Evolutionary conservation across 2,797 vertebrate species (phyloP).

Genomic region (Poecilia gillii): DNA sequence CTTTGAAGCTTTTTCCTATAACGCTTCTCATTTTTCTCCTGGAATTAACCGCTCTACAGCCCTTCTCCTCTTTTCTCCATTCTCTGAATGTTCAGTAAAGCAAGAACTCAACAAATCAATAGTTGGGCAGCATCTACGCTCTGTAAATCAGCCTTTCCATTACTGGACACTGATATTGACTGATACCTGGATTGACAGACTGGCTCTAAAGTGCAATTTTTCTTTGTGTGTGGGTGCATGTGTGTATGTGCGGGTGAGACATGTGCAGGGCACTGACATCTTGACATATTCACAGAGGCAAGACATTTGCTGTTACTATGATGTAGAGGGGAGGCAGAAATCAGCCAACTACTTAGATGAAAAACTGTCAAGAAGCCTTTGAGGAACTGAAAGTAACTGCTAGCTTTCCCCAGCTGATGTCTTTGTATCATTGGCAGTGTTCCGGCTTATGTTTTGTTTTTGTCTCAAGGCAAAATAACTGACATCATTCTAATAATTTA

Average conservation of each 20-base stretch:
- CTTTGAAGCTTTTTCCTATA: background rate
- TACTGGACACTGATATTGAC: conserved; percentile 62
- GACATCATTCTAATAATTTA: background rate
- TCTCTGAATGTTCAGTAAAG: conserved; percentile 46
- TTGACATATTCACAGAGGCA: conserved; percentile 48
- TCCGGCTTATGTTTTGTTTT: background rate
- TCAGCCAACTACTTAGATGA: conserved; percentile 34
- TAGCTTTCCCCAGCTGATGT: conserved; percentile 29
- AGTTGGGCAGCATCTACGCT: conserved; percentile 32
- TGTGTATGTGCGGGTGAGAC: conserved; percentile 17
- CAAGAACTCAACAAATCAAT: conserved; percentile 59
- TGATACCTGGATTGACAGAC: conserved; percentile 56
- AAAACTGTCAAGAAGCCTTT: conserved; percentile 41
- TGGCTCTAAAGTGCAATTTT: conserved; percentile 17
- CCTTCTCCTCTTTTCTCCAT: conserved; percentile 23
- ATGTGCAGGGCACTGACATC: conserved; percentile 28
- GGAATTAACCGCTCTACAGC: conserved; percentile 5
- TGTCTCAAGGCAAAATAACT: background rate
- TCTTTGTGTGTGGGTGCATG: conserved; percentile 10
- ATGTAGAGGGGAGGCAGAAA: conserved; percentile 30
- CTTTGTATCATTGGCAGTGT: background rate
- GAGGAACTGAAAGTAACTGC: conserved; percentile 7
- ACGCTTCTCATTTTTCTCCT: conserved; percentile 8
- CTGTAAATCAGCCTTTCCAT: conserved; percentile 60
- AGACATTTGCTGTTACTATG: conserved; percentile 18